These are phyloP conservation scores for Symphodus melops DNA, from an alignment of 2,113 vertebrate species.

Conservation along the genomic window DNA sequence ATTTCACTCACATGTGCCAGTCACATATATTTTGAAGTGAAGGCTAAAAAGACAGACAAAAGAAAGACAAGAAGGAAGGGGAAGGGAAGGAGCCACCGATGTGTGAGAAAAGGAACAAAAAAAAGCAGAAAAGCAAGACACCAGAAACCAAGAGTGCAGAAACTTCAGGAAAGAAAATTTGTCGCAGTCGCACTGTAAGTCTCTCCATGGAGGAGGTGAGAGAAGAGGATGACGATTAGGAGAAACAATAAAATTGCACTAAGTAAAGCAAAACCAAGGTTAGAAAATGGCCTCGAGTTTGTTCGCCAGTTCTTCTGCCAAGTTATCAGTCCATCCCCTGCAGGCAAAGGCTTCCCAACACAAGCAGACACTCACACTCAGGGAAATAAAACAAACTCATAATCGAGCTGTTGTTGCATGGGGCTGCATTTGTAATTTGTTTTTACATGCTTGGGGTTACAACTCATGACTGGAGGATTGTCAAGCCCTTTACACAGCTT, in stretches of 20 bases:
- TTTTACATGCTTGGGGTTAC: constrained; percentile 60
- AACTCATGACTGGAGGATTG: constrained; percentile 63
- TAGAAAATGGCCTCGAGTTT: constrained; percentile 72
- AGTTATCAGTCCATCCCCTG: constrained; percentile 58
- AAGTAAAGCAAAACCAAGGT: constrained; percentile 63
- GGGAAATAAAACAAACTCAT: constrained; percentile 47
- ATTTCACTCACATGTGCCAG: constrained; percentile 58
- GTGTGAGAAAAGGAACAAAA: constrained; percentile 6
- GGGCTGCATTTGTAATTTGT: constrained; percentile 65
- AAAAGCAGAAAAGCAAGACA: constrained; percentile 8
- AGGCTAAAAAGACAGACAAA: constrained; percentile 33
- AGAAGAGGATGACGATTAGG: constrained; percentile 41
- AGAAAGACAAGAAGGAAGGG: constrained; percentile 1
- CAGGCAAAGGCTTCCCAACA: constrained; percentile 54
- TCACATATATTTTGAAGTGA: constrained; percentile 59
- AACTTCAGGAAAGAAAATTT: constrained; percentile 36
- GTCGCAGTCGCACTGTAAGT: constrained; percentile 53
- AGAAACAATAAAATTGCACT: constrained; percentile 67
- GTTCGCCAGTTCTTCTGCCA: constrained; percentile 45
- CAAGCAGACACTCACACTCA: constrained; percentile 57
- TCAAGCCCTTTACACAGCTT: constrained; percentile 37
- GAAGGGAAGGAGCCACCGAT: constrained; percentile 11
- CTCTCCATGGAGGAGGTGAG: constrained; percentile 45
- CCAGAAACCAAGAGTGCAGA: constrained; percentile 20
- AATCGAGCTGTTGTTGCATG: constrained; percentile 65